Conservation (phyloP, 1,140 invertebrate genomes). For the Marisa cornuarietis region DNA sequence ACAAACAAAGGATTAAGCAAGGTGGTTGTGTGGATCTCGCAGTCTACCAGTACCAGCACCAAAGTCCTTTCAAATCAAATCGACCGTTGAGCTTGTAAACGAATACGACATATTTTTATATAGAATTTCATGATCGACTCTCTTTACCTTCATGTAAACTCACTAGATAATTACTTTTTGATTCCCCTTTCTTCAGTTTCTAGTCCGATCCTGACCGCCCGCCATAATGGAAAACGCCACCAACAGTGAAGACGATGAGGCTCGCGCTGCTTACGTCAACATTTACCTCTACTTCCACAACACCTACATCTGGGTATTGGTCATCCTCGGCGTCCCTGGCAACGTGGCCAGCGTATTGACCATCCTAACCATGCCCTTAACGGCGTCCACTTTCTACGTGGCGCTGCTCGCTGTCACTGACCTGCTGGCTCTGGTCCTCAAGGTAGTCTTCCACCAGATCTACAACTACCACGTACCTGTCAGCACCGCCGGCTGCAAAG, state of each 20-base stretch:
- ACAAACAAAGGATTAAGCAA: too few relatives aligned
- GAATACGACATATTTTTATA: too few relatives aligned
- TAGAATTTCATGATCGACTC: too few relatives aligned
- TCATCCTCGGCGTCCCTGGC: slow-evolving; percentile 46
- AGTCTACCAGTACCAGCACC: too few relatives aligned
- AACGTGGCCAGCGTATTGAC: slow-evolving; percentile 45
- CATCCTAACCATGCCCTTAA: slow-evolving; percentile 40
- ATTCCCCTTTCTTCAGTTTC: too few relatives aligned
- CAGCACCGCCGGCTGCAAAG: slow-evolving; percentile 33
- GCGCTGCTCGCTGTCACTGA: slow-evolving; percentile 43
- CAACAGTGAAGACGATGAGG: not conserved
- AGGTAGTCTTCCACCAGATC: slow-evolving; percentile 44
- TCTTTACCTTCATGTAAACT: too few relatives aligned
- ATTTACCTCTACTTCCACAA: slow-evolving; percentile 26
- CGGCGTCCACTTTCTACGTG: slow-evolving; percentile 50
- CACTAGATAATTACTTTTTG: too few relatives aligned
- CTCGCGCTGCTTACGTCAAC: too few relatives aligned
- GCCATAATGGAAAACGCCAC: not conserved
- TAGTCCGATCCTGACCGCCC: too few relatives aligned
- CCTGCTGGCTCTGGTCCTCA: slow-evolving; percentile 34
- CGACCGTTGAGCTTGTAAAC: too few relatives aligned
- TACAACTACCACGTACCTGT: slow-evolving; percentile 31
- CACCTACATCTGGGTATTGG: slow-evolving; percentile 46
- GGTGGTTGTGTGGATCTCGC: too few relatives aligned
- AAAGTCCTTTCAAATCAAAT: too few relatives aligned